phyloP scores from a whole-genome alignment of 2,888 invertebrate species.

The Hylaea fasciaria region DNA sequence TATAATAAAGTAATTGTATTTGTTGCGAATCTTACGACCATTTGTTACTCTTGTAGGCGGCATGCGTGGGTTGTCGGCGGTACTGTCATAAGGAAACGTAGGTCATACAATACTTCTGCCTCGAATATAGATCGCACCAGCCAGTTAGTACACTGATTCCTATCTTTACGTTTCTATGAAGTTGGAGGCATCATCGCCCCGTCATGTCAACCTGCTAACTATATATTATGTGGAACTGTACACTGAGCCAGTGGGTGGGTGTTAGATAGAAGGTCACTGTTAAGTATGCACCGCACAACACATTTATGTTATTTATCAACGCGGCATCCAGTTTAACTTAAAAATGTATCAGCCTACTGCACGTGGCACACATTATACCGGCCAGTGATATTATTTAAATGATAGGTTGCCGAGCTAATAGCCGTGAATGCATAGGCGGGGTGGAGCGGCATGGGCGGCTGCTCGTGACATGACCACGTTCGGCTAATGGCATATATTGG shows the following conservation, averaged over 20 bases:
- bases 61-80: conserved; percentile 9
- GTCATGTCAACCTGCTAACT: too few relatives aligned
- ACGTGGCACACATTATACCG: conserved; percentile 27
- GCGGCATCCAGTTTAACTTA: neutral
- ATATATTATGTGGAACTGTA: too few relatives aligned
- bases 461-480: conserved; percentile 35
- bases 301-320: neutral
- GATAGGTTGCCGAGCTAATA: conserved; percentile 40
- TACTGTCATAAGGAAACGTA: conserved; percentile 14
- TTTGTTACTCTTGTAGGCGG: conserved; percentile 27
- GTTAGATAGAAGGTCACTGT: neutral
- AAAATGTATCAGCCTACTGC: conserved; percentile 29
- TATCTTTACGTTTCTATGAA: too few relatives aligned
- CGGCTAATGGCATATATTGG: conserved; percentile 27
- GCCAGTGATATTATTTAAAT: conserved; percentile 39
- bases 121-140: neutral
- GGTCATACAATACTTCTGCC: conserved; percentile 6
- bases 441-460: conserved; percentile 18
- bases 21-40: conserved; percentile 1
- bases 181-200: too few relatives aligned
- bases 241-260: too few relatives aligned
- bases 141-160: too few relatives aligned
- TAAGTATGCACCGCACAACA: neutral
- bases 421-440: conserved; percentile 34
- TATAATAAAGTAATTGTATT: conserved; percentile 10